phyloP scores from a whole-genome alignment of 2,113 vertebrate species.

The Rhegmatorhina hoffmannsi region DNA sequence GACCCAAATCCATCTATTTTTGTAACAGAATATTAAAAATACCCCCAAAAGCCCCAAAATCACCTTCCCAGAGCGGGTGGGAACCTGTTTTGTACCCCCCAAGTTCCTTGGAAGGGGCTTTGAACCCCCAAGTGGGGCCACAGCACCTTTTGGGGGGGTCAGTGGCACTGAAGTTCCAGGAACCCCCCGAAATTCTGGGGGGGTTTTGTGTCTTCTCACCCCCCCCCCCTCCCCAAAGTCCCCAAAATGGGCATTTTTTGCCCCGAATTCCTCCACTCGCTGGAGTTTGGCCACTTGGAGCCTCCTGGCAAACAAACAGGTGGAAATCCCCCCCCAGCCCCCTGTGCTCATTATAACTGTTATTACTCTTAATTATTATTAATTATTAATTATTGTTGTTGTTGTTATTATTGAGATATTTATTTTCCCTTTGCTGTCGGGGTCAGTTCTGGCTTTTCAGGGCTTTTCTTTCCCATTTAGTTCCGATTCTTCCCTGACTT shows the following conservation, averaged over 20 bases:
- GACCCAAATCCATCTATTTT: conserved; percentile 17
- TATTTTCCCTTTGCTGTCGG: too few species aligned
- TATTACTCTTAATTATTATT: too few species aligned
- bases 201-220: neutral
- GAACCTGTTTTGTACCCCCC: neutral
- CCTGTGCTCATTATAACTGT: too few species aligned
- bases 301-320: neutral
- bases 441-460: too few species aligned
- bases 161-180: neutral
- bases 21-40: conserved; percentile 70
- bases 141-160: neutral
- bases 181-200: neutral
- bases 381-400: too few species aligned
- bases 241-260: neutral
- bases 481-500: too few species aligned
- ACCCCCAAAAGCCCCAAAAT: neutral
- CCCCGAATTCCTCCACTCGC: neutral
- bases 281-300: neutral
- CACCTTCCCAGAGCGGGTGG: neutral
- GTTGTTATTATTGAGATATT: too few species aligned
- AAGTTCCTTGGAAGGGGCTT: neutral
- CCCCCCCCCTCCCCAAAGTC: neutral
- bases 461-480: too few species aligned
- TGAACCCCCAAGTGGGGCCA: neutral
- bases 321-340: neutral